phyloP scores from a whole-genome alignment of 2,888 invertebrate species.

The Micoletzkya japonica region DNA sequence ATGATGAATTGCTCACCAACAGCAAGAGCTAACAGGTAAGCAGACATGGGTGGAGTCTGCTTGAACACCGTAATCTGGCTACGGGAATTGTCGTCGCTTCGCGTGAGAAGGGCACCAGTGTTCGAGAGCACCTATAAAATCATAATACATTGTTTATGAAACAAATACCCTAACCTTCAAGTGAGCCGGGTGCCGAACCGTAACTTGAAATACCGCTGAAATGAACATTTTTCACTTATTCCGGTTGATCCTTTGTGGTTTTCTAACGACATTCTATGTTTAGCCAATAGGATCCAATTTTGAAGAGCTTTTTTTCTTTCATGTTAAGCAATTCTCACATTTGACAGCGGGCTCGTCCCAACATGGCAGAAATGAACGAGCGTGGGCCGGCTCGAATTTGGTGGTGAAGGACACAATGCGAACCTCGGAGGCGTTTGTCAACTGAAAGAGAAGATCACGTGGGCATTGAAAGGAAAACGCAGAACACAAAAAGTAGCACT shows the following conservation, averaged over 20 bases:
- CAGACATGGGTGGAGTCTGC: slow-evolving; percentile 66
- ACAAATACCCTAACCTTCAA: no score
- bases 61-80: slow-evolving; percentile 51
- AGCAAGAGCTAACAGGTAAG: slow-evolving; percentile 65
- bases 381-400: slow-evolving; percentile 61
- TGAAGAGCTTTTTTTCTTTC: no score
- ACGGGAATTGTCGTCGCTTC: slow-evolving; percentile 1
- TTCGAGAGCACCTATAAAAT: no score
- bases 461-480: no score
- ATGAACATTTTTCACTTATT: neutral
- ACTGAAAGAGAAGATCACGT: no score
- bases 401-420: slow-evolving; percentile 54
- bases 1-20: slow-evolving; percentile 43
- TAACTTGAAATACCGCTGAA: slow-evolving; percentile 20
- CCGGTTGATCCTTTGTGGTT: neutral
- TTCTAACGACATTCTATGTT: no score
- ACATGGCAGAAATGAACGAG: slow-evolving; percentile 57
- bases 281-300: no score
- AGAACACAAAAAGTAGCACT: no score
- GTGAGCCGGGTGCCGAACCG: slow-evolving; percentile 5
- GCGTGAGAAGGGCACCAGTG: slow-evolving; percentile 27
- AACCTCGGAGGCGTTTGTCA: neutral
- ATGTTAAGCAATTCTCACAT: no score
- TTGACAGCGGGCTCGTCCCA: slow-evolving; percentile 61
- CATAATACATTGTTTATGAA: no score